A percentile compares a stretch with the other conserved stretches of the same genome.
Conservation (phyloP, 2,888 invertebrate species). For the Morpho achilles region DNA sequence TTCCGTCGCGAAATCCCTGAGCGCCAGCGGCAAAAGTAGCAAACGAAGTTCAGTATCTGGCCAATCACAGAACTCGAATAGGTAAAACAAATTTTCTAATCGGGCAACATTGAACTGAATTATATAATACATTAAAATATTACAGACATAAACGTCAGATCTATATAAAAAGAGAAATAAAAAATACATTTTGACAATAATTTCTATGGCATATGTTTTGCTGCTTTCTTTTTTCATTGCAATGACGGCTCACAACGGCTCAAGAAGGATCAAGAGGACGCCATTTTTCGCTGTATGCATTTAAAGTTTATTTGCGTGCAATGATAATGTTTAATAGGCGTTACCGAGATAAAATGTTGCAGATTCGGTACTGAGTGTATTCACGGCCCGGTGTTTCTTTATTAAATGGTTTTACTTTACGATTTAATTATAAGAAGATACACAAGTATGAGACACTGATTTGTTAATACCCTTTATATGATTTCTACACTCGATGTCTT, state of each 20-base stretch:
- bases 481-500: constrained; percentile 37
- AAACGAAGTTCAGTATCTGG: constrained; percentile 71
- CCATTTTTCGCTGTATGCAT: constrained; percentile 43
- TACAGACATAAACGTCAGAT: not conserved
- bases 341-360: not conserved
- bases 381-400: not conserved
- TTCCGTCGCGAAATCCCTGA: constrained; percentile 69
- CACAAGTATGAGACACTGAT: constrained; percentile 60
- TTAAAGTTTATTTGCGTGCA: constrained; percentile 67
- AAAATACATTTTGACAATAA: constrained; percentile 22
- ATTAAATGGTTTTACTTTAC: constrained; percentile 11
- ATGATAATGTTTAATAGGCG: constrained; percentile 34
- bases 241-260: constrained; percentile 28
- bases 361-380: not conserved
- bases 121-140: not conserved
- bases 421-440: constrained; percentile 49
- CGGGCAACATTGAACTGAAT: not conserved
- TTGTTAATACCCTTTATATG: constrained; percentile 25
- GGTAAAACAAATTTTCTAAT: constrained; percentile 48
- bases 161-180: not conserved
- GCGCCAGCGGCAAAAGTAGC: constrained; percentile 68
- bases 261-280: constrained; percentile 30
- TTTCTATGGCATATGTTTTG: constrained; percentile 68
- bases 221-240: constrained; percentile 68
- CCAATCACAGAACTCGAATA: constrained; percentile 66